Conservation (phyloP, 1,140 invertebrate species). For the Homalodisca vitripennis region DNA sequence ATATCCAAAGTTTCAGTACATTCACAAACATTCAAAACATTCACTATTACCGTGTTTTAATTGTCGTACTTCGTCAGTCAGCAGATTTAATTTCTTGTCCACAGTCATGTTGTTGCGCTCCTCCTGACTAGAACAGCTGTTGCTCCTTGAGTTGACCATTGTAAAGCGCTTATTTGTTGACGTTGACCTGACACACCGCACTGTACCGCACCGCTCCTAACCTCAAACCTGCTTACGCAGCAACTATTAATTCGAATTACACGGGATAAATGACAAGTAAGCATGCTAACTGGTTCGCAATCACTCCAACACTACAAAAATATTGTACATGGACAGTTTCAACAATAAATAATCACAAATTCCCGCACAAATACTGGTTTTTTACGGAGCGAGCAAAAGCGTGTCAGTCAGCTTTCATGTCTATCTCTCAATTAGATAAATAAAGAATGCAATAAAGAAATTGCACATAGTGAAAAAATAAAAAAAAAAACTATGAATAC, state of each 20-base stretch:
- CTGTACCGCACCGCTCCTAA: background rate
- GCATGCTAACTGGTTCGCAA: background rate
- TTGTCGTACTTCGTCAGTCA: background rate
- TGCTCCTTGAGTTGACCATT: background rate
- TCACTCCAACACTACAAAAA: background rate
- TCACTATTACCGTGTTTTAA: background rate
- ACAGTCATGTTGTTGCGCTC: background rate
- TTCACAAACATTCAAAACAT: background rate
- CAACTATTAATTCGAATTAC: background rate
- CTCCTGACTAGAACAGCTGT: background rate
- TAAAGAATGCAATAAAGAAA: too few species aligned
- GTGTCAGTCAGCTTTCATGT: background rate
- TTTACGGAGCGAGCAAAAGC: background rate
- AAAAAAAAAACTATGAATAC: too few species aligned
- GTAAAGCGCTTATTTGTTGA: background rate
- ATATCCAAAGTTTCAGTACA: background rate
- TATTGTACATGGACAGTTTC: background rate
- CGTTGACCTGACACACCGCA: background rate
- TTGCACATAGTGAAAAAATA: too few species aligned
- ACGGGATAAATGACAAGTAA: background rate
- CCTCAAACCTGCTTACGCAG: constrained; percentile 7
- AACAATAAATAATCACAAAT: background rate
- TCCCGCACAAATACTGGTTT: background rate
- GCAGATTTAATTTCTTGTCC: background rate
- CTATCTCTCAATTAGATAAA: background rate